Evolutionary conservation across 2,113 vertebrate species (phyloP).

Genomic region (Prolemur simus): DNA sequence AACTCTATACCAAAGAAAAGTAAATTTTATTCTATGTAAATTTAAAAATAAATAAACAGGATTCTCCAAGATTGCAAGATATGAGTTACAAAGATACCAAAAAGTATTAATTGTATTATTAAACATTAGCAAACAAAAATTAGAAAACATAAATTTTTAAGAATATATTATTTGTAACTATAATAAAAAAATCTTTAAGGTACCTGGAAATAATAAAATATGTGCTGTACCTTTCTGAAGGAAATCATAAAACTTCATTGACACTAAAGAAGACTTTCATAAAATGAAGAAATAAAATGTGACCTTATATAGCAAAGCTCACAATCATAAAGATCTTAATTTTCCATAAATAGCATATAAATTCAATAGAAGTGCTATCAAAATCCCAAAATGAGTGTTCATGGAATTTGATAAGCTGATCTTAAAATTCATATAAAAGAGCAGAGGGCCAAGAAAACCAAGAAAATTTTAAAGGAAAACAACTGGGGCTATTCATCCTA

Average conservation of each 20-base stretch:
- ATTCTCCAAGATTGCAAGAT: not conserved
- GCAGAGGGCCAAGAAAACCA: not conserved
- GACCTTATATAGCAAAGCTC: not conserved
- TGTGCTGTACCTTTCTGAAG: not conserved
- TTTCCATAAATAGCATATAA: not conserved
- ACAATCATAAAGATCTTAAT: not conserved
- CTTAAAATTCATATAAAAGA: not conserved
- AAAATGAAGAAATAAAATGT: not conserved
- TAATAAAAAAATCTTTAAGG: not conserved
- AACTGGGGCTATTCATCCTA: not conserved
- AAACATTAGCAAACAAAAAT: not conserved
- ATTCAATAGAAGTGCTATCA: not conserved
- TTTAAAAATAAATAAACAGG: not conserved
- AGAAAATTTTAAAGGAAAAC: no score
- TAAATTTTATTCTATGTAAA: not conserved
- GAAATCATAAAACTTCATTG: slow-evolving; percentile 9
- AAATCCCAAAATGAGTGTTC: slow-evolving; percentile 10
- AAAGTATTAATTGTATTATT: not conserved
- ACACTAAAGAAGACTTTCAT: not conserved
- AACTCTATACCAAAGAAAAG: not conserved
- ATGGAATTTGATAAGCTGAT: not conserved
- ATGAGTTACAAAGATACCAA: not conserved
- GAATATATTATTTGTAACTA: not conserved
- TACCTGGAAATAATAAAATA: not conserved
- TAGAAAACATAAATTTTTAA: not conserved